Evolutionary conservation across 2,888 invertebrate genomes (phyloP), one percentile per base, ranked within the genome.

Genomic region (Brassicogethes aeneus): DNA sequence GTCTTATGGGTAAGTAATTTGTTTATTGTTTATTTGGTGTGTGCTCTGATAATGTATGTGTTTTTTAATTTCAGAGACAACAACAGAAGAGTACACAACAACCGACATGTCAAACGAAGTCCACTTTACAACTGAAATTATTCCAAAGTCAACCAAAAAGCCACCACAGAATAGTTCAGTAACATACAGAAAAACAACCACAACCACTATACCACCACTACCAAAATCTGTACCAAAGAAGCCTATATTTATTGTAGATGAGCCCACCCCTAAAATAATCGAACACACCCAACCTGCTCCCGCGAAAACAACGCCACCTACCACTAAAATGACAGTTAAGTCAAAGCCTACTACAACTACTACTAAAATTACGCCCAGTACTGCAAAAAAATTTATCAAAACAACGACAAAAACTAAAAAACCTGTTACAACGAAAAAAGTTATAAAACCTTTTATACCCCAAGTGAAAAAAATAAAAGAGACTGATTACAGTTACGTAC

Each of bases 1-100:
- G 85, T 53, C 53, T 75, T 7, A 66, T 70, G 34, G 66, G 70
- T 70, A 57, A 59, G 23, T 23, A 7, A n/a, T 23, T 10, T 7
- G 23, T 23, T 23, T 23, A 23, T 23, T 23, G 3, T 33, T n/a
- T n/a, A n/a, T n/a, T n/a, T n/a, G n/a, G n/a, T n/a, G n/a, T n/a
- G n/a, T n/a, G n/a, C n/a, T n/a, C n/a, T n/a, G n/a, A n/a, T n/a
- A n/a, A n/a, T n/a, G n/a, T n/a, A n/a, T n/a, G n/a, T n/a, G n/a
- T n/a, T n/a, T n/a, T n/a, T n/a, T n/a, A n/a, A n/a, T n/a, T n/a
- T n/a, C n/a, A 33, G 33, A 5, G 10, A 41, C 15, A 10, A 42
- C 42, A 31, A 39, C 36, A 15, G 39, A 39, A 38, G n/a, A 38
- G 2, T 16, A 37, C 14, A 16, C 23, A 35, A 13, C 34, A 3